Percentiles rank a stretch among this genome's conserved stretches.
Conservation (phyloP, 2,113 vertebrate genomes). For the Melanerpes formicivorus region DNA sequence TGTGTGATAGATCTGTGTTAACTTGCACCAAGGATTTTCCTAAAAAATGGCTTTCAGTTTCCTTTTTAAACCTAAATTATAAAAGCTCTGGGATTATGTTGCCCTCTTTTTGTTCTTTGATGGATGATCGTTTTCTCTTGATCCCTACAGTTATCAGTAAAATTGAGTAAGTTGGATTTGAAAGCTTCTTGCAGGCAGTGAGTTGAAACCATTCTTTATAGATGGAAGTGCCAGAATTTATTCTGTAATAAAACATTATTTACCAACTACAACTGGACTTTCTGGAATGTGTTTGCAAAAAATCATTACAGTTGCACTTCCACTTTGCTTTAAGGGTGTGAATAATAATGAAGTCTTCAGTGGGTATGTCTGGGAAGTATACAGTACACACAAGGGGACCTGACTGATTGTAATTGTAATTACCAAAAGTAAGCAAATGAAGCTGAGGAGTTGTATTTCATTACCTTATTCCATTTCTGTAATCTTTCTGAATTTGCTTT, state of each 20-base stretch:
- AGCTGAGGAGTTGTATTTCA: constrained; percentile 16
- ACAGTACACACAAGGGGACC: not conserved
- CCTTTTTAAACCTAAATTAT: not conserved
- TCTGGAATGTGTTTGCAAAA: not conserved
- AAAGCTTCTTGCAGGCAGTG: not conserved
- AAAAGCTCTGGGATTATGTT: not conserved
- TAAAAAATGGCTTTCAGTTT: not conserved
- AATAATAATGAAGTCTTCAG: constrained; percentile 20
- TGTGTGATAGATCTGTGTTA: not conserved
- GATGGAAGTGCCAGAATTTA: not conserved
- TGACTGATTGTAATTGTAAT: constrained; percentile 21
- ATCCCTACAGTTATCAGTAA: not conserved
- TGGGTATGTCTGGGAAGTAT: not conserved
- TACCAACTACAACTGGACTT: not conserved
- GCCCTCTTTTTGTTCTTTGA: not conserved
- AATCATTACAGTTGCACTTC: not conserved
- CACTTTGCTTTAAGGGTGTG: not conserved
- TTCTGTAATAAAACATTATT: not conserved
- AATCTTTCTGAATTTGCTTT: constrained; percentile 26
- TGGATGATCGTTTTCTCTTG: not conserved
- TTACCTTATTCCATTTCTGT: constrained; percentile 6
- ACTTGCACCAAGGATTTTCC: not conserved
- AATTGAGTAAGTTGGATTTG: not conserved
- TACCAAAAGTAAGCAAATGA: constrained; percentile 30
- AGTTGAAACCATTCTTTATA: not conserved